Evolutionary conservation across 2,113 vertebrate genomes (phyloP).

Genomic region (Cyanistes caeruleus): DNA sequence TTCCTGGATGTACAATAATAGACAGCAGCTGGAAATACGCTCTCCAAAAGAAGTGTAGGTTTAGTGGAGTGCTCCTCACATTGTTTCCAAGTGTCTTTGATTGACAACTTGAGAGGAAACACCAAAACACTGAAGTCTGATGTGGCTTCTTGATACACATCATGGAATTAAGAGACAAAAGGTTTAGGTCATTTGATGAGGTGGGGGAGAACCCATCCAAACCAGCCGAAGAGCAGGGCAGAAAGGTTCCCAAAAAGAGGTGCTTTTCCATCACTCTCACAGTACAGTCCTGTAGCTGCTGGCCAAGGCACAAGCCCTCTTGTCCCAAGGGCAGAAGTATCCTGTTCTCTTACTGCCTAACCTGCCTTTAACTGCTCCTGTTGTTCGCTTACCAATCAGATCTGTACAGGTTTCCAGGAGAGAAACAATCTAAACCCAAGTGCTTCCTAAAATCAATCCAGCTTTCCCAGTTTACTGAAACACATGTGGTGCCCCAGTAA

Average conservation of each 20-base stretch:
- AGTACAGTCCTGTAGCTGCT: fast-evolving
- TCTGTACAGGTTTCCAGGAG: neutral
- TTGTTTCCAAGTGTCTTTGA: neutral
- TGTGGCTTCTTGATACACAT: neutral
- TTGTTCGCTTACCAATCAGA: neutral
- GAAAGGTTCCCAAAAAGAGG: neutral
- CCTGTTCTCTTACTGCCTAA: neutral
- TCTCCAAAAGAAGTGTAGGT: neutral
- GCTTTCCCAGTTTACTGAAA: neutral
- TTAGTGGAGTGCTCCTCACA: neutral
- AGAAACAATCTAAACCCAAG: neutral
- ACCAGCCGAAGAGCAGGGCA: neutral
- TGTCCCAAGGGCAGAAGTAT: neutral
- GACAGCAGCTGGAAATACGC: neutral
- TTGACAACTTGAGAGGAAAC: neutral
- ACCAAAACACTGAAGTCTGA: neutral
- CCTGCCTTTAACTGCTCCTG: neutral
- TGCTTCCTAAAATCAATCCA: neutral
- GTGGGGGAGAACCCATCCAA: neutral
- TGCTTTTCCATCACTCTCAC: neutral
- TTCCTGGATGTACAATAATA: no score
- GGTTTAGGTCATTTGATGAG: neutral
- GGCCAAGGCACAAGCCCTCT: neutral
- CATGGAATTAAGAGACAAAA: neutral
- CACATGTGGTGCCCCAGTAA: neutral